These are phyloP conservation scores for Chymomyza amoena DNA, from an alignment of 2,888 invertebrate species.

Conservation along the genomic window DNA sequence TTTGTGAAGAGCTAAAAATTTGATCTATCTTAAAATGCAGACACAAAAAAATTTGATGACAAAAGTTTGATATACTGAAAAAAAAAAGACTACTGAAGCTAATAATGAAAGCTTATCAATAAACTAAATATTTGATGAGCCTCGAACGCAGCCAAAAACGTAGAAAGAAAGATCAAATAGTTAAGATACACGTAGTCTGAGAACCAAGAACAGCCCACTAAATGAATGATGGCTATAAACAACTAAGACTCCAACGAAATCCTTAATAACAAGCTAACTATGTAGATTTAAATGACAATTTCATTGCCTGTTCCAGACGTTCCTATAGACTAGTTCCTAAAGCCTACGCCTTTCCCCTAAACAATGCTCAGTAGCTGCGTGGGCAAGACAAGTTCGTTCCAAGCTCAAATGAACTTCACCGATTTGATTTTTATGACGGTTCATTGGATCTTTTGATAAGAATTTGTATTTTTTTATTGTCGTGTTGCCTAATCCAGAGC, in stretches of 20 bases:
- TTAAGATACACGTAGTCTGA: neutral
- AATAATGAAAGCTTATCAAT: neutral
- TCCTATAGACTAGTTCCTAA: neutral
- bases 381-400: neutral
- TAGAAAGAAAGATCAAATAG: neutral
- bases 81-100: neutral
- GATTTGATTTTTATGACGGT: neutral
- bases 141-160: neutral
- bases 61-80: neutral
- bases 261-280: neutral
- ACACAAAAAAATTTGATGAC: neutral
- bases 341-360: neutral
- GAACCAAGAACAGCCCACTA: neutral
- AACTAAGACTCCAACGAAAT: neutral
- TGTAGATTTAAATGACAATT: slow-evolving; percentile 1
- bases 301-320: neutral
- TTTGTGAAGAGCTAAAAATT: neutral
- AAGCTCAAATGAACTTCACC: neutral
- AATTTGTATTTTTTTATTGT: neutral
- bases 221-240: neutral
- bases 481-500: slow-evolving; percentile 40
- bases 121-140: neutral
- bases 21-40: neutral
- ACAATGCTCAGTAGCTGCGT: neutral
- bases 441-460: slow-evolving; percentile 19